phyloP scores from a whole-genome alignment of 2,113 vertebrate genomes.

The Heterotis niloticus region DNA sequence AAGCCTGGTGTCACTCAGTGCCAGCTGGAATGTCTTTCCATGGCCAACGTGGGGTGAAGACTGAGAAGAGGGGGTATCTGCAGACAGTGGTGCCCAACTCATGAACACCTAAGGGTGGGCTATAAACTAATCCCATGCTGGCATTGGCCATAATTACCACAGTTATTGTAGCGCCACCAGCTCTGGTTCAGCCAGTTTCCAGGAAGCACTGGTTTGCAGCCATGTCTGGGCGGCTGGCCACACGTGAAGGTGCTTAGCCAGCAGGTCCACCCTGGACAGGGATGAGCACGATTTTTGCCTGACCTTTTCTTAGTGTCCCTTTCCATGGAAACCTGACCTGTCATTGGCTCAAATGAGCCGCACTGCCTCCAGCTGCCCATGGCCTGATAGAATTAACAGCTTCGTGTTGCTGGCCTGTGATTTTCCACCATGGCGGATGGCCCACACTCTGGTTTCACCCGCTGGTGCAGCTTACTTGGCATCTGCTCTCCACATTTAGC shows the following conservation, averaged over 20 bases:
- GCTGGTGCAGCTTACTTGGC: not conserved
- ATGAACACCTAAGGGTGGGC: too few relatives aligned
- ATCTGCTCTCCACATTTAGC: not conserved
- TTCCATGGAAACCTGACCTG: constrained; percentile 10
- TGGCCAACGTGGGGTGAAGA: too few relatives aligned
- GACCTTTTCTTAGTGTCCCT: constrained; percentile 2
- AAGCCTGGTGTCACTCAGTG: not conserved
- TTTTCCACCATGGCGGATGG: not conserved
- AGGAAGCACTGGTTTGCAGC: not conserved
- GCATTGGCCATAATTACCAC: too few relatives aligned
- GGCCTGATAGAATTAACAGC: not conserved
- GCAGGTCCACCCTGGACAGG: not conserved
- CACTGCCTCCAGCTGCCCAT: not conserved
- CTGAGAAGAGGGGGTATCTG: too few relatives aligned
- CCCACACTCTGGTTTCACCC: not conserved
- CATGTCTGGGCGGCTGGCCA: too few relatives aligned
- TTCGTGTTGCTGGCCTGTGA: not conserved
- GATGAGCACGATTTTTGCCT: not conserved
- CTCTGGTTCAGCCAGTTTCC: not conserved
- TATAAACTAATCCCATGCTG: too few relatives aligned
- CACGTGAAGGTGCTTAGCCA: not conserved
- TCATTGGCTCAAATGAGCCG: constrained; percentile 4
- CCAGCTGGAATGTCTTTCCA: not conserved
- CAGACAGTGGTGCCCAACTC: too few relatives aligned
- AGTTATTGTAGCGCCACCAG: too few relatives aligned